Evolutionary conservation across 2,113 vertebrate genomes (phyloP).

Genomic region (Nyctereutes procyonoides): DNA sequence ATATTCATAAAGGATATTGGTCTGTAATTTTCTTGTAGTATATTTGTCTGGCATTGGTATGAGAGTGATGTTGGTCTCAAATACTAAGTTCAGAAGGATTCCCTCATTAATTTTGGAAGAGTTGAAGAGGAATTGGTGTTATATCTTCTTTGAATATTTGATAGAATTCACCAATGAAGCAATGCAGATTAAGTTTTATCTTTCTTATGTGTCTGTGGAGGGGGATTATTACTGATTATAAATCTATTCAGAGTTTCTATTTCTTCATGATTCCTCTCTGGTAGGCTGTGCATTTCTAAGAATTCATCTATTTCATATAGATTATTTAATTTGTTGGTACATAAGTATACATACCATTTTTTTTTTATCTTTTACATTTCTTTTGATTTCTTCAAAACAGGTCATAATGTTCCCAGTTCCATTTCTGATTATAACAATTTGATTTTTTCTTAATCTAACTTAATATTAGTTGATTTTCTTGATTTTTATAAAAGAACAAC

Average conservation of each 20-base stretch:
- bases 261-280: background rate
- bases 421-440: background rate
- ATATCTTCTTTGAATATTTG: background rate
- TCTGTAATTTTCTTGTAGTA: background rate
- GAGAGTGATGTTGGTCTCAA: background rate
- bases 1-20: background rate
- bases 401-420: background rate
- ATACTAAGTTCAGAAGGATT: background rate
- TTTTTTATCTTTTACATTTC: background rate
- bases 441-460: background rate
- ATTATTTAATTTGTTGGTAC: background rate
- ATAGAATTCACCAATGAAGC: background rate
- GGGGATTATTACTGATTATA: background rate
- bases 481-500: background rate
- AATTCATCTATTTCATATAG: background rate
- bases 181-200: background rate
- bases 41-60: background rate
- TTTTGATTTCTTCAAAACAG: background rate
- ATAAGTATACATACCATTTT: background rate
- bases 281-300: background rate
- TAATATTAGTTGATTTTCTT: background rate
- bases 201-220: background rate
- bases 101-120: background rate
- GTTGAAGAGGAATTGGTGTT: background rate
- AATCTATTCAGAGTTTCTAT: background rate